Percentiles rank a stretch among this genome's conserved stretches.
Conservation (phyloP, 1,140 invertebrate genomes). For the Achroia grisella region DNA sequence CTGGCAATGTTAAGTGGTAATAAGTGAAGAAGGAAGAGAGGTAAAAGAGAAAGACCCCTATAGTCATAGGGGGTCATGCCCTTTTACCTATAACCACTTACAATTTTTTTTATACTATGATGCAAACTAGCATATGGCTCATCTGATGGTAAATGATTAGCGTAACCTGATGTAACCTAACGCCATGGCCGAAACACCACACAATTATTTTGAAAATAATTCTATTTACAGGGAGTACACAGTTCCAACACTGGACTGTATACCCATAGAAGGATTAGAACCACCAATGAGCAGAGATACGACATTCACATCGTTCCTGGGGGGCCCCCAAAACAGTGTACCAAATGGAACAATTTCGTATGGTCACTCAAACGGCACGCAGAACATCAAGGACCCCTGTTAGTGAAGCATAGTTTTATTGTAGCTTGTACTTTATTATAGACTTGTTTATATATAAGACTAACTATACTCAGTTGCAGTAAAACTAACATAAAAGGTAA, state of each 20-base stretch:
- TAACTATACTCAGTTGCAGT: background rate
- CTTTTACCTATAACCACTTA: no score
- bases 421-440: background rate
- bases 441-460: conserved; percentile 2
- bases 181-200: no score
- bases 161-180: no score
- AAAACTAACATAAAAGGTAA: background rate
- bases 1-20: no score
- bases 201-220: background rate
- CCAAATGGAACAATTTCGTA: conserved; percentile 43
- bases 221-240: conserved; percentile 60
- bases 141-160: no score
- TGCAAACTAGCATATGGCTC: no score
- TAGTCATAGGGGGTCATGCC: no score
- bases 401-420: conserved; percentile 1
- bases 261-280: conserved; percentile 65
- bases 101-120: no score
- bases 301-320: conserved; percentile 81
- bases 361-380: conserved; percentile 19
- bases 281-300: conserved; percentile 78
- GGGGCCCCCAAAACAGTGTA: conserved; percentile 46
- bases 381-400: conserved; percentile 19
- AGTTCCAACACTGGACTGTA: conserved; percentile 65
- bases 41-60: no score
- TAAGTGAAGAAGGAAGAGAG: no score